phyloP scores from a whole-genome alignment of 2,113 vertebrate species.

The Progne subis region DNA sequence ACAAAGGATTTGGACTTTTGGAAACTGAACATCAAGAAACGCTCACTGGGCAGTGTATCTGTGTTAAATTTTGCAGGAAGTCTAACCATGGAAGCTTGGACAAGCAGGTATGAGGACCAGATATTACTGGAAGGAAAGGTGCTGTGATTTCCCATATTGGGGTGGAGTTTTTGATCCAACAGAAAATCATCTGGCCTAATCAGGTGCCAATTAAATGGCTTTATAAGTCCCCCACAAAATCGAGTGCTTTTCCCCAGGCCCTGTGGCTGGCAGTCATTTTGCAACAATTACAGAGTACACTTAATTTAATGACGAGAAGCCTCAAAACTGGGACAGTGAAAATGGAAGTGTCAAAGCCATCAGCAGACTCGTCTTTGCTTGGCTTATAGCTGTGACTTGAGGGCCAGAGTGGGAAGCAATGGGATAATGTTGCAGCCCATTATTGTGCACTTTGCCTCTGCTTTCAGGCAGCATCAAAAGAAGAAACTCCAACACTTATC shows the following conservation, averaged over 20 bases:
- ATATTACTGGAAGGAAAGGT: neutral
- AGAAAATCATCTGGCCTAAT: slow-evolving; percentile 51
- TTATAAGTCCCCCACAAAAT: slow-evolving; percentile 54
- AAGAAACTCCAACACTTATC: slow-evolving; percentile 45
- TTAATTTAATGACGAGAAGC: slow-evolving; percentile 69
- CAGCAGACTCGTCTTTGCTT: neutral
- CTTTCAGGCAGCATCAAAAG: slow-evolving; percentile 60
- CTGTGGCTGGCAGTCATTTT: slow-evolving; percentile 56
- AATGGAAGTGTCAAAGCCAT: slow-evolving; percentile 73
- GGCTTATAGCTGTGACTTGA: neutral
- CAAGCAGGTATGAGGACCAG: neutral
- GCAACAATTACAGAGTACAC: slow-evolving; percentile 61
- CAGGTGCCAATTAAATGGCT: slow-evolving; percentile 60
- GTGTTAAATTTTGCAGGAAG: neutral
- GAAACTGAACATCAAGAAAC: neutral
- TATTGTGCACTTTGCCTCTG: slow-evolving; percentile 38
- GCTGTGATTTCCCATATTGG: neutral
- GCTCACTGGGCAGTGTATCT: neutral
- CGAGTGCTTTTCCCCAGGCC: slow-evolving; percentile 48
- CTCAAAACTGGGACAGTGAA: slow-evolving; percentile 62
- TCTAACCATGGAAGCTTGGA: neutral
- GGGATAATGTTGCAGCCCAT: slow-evolving; percentile 16
- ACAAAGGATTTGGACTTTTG: neutral
- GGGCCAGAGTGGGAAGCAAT: neutral
- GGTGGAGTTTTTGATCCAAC: slow-evolving; percentile 1